Evolutionary conservation across 2,113 vertebrate genomes (phyloP), one percentile per base, ranked within the genome.

Genomic region (Osmerus eperlanus): DNA sequence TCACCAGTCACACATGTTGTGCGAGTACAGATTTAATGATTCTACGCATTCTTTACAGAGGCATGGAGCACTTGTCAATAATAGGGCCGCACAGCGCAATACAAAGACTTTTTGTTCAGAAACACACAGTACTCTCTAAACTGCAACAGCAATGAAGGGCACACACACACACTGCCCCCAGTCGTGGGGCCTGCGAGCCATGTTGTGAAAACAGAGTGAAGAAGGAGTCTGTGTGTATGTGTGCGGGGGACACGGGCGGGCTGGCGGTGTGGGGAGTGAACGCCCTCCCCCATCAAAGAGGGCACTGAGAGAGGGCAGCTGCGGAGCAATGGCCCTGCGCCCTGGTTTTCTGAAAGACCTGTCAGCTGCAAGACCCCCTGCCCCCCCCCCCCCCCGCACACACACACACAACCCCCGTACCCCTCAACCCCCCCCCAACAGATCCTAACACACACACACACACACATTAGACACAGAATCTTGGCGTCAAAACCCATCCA

Each of bases 271-370:
- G 84, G 76, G 60, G 66, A 78, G 83, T 69, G 76, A 89, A 81
- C 75, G 68, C 75, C 68, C 75, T 78, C 76, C 80, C 77, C 72
- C 65, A 87, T 92, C 89, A 92, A 92, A 90, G 89, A 84, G 83
- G 7, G 78, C 81, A 89, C 84, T 89, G 88, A 90, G 74, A 89
- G 62, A 79, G 79, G 84, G 89, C 91, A 92, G 91, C 91, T 92
- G 91, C 89, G 84, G 84, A 78, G 71, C 41, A 82, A 85, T 91
- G 90, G 89, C 86, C 81, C 65, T 1, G 72, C 21, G 91, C 90
- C 90, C 86, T 76, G 83, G 6, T 73, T 72, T 68, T 76, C 82
- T 82, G 68, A 88, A 87, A 85, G 78, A 68, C 83, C 81, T 29
- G 88, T 91, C 89, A 90, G 90, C 89, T 86, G 89, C 83, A 76